These are phyloP conservation scores for Epinotia ramella DNA, from an alignment of 2,888 invertebrate species.

Conservation along the genomic window DNA sequence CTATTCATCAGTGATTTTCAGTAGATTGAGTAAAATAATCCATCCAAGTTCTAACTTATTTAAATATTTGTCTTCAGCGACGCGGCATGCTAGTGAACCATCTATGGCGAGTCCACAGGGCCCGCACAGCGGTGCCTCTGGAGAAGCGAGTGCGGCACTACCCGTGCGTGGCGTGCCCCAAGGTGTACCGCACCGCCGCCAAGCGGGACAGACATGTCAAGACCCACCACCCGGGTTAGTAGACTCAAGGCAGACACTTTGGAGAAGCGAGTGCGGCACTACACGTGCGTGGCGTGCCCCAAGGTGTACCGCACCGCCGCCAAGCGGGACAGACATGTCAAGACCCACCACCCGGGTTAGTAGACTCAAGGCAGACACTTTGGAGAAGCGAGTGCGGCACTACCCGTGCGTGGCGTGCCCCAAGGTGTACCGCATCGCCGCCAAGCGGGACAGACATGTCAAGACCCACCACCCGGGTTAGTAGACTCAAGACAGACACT, in stretches of 20 bases:
- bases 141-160: constrained; percentile 91
- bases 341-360: constrained; percentile 92
- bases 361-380: constrained; percentile 21
- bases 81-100: constrained; percentile 95
- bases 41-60: no score
- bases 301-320: constrained; percentile 94
- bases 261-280: constrained; percentile 72
- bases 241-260: no score
- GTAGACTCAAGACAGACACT: constrained; percentile 11
- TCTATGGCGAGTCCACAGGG: constrained; percentile 90
- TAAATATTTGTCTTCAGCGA: constrained; percentile 80
- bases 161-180: constrained; percentile 94
- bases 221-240: constrained; percentile 91
- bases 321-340: constrained; percentile 92
- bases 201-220: constrained; percentile 93
- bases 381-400: no score
- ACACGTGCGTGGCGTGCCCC: constrained; percentile 94
- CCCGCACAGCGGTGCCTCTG: constrained; percentile 89
- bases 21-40: no score
- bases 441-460: constrained; percentile 93
- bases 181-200: constrained; percentile 93
- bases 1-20: no score
- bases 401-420: constrained; percentile 95
- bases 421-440: constrained; percentile 93
- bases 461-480: constrained; percentile 92